Percentiles rank a stretch among this genome's conserved stretches.
phyloP scores from a whole-genome alignment of 2,113 vertebrate genomes.

The Ictalurus furcatus region DNA sequence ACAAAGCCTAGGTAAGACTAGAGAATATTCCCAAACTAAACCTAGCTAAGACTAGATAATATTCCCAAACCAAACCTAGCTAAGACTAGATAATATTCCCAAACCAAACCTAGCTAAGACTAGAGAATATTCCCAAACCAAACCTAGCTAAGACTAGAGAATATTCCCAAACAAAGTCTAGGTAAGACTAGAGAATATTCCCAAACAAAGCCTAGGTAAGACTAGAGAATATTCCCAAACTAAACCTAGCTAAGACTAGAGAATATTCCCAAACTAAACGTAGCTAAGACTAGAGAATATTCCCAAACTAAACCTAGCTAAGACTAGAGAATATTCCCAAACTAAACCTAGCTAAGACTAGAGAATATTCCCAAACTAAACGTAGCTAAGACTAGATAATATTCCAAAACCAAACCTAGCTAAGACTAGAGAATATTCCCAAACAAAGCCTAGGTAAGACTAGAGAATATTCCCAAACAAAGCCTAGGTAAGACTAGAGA shows the following conservation, averaged over 20 bases:
- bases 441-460: too few relatives aligned
- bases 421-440: not conserved
- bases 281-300: too few relatives aligned
- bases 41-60: not conserved
- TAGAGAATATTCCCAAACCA: not conserved
- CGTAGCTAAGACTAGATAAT: not conserved
- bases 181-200: not conserved
- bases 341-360: not conserved
- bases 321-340: too few relatives aligned
- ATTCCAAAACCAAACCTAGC: not conserved
- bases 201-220: not conserved
- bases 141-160: not conserved
- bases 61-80: not conserved
- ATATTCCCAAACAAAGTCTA: not conserved
- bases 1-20: not conserved
- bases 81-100: not conserved
- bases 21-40: not conserved
- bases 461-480: too few relatives aligned
- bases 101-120: not conserved
- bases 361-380: not conserved
- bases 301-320: too few relatives aligned
- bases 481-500: not conserved
- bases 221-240: too few relatives aligned
- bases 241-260: too few relatives aligned
- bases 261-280: too few relatives aligned